phyloP scores from a whole-genome alignment of 2,113 vertebrate genomes.

The Oncorhynchus mykiss region DNA sequence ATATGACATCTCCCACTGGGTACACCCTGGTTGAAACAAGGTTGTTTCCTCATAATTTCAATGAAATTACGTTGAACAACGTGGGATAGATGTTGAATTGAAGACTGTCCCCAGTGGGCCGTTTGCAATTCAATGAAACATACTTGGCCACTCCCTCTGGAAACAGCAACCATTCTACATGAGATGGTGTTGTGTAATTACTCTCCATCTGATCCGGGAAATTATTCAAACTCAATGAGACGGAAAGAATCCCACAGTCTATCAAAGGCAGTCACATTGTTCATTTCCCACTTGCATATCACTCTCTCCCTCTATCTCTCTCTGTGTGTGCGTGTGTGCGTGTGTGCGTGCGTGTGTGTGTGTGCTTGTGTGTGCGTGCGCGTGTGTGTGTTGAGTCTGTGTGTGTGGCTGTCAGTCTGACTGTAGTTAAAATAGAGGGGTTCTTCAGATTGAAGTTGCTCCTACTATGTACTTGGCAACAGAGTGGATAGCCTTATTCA shows the following conservation, averaged over 20 bases:
- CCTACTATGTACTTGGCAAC: no score
- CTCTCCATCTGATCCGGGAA: conserved; percentile 71
- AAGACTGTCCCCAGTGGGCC: neutral
- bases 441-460: no score
- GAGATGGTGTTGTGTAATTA: conserved; percentile 65
- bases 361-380: conserved; percentile 36
- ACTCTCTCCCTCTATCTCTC: conserved; percentile 54
- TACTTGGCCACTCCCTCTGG: no score
- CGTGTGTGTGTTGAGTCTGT: conserved; percentile 22
- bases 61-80: no score
- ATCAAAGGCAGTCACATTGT: conserved; percentile 69
- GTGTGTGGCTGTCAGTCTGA: neutral
- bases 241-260: conserved; percentile 69
- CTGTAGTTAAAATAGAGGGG: neutral
- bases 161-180: conserved; percentile 30
- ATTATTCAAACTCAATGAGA: conserved; percentile 74
- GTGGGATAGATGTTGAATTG: no score
- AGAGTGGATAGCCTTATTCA: no score
- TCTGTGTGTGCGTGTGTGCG: conserved; percentile 46
- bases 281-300: conserved; percentile 70
- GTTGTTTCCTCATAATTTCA: no score
- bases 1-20: no score
- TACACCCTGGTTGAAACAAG: no score
- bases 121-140: neutral
- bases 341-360: conserved; percentile 15